phyloP scores from a whole-genome alignment of 2,113 vertebrate genomes.

The Tauraco erythrolophus region DNA sequence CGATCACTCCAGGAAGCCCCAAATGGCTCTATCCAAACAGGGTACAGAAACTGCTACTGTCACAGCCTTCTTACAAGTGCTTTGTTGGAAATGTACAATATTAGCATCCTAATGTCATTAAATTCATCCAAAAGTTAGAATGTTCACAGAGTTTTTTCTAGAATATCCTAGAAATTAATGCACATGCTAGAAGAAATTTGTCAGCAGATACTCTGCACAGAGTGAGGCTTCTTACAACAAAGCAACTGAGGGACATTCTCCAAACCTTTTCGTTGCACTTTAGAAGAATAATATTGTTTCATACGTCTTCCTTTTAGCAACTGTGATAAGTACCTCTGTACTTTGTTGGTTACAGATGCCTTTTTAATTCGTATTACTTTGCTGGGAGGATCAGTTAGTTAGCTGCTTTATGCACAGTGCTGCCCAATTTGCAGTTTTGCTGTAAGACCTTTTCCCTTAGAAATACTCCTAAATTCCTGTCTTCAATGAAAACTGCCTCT shows the following conservation, averaged over 20 bases:
- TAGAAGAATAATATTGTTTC: neutral
- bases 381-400: conserved; percentile 26
- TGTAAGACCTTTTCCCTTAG: conserved; percentile 45
- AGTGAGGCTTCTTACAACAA: neutral
- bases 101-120: neutral
- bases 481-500: conserved; percentile 56
- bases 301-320: neutral
- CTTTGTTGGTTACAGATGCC: neutral
- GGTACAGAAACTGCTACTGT: neutral
- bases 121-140: neutral
- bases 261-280: neutral
- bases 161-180: neutral
- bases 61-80: neutral
- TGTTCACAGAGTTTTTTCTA: neutral
- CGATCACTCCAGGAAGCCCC: neutral
- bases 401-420: neutral
- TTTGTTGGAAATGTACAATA: neutral
- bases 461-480: conserved; percentile 45
- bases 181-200: neutral
- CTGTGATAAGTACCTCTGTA: neutral
- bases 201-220: neutral
- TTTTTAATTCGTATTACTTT: conserved; percentile 56
- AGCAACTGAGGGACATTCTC: neutral
- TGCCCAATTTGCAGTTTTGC: conserved; percentile 12
- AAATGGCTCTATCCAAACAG: neutral